phyloP scores from a whole-genome alignment of 2,888 invertebrate genomes.

The Neoscelio sp. region DNA sequence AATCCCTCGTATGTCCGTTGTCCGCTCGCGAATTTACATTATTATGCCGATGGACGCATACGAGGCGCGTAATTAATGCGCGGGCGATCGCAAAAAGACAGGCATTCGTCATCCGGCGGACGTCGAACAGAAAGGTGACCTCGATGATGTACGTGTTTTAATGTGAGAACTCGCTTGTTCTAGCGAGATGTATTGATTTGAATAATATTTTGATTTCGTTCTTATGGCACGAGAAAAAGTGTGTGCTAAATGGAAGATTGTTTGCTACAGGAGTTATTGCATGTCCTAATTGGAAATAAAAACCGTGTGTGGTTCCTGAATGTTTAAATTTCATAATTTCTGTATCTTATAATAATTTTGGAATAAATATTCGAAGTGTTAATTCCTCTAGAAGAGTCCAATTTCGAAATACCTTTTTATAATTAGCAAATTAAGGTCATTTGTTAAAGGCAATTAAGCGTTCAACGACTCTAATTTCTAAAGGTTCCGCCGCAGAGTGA shows the following conservation, averaged over 20 bases:
- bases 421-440: constrained; percentile 30
- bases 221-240: too few species aligned
- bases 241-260: too few species aligned
- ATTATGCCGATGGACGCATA: constrained; percentile 70
- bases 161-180: constrained; percentile 77
- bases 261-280: too few species aligned
- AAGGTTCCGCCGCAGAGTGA: constrained; percentile 51
- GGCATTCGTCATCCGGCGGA: constrained; percentile 62
- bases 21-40: constrained; percentile 70
- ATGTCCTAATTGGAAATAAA: too few species aligned
- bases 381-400: too few species aligned
- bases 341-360: too few species aligned
- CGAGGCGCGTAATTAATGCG: constrained; percentile 76
- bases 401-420: too few species aligned
- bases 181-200: constrained; percentile 54
- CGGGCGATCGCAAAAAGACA: constrained; percentile 68
- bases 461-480: constrained; percentile 50
- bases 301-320: too few species aligned
- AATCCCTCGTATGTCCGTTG: too few species aligned
- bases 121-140: constrained; percentile 50
- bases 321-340: too few species aligned
- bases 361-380: too few species aligned
- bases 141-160: constrained; percentile 72
- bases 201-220: constrained; percentile 52
- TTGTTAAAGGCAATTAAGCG: constrained; percentile 35